Percentiles rank a stretch among this genome's conserved stretches.
phyloP scores from a whole-genome alignment of 53 echinoderm and acorn worm genomes.

The Astropecten irregularis region DNA sequence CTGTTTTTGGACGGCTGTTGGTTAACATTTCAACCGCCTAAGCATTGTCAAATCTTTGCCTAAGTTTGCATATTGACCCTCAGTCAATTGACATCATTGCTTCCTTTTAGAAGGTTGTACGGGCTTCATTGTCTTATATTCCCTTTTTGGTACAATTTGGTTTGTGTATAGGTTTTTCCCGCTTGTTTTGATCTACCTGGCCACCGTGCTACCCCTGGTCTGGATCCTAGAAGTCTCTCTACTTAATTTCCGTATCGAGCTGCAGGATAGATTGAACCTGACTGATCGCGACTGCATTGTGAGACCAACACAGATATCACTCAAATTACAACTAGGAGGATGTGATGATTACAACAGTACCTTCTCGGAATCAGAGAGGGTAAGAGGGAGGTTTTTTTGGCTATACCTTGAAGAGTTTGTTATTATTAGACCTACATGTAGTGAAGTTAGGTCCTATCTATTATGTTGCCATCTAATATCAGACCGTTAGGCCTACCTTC shows the following conservation, averaged over 20 bases:
- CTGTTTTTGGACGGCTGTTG: too few relatives aligned
- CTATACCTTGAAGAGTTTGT: too few relatives aligned
- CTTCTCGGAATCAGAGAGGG: neutral
- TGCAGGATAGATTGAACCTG: slow-evolving; percentile 38
- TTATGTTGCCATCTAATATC: too few relatives aligned
- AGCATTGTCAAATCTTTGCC: too few relatives aligned
- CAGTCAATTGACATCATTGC: too few relatives aligned
- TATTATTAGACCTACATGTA: too few relatives aligned
- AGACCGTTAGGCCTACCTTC: too few relatives aligned
- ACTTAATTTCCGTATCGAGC: slow-evolving; percentile 41
- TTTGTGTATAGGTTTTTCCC: slow-evolving; percentile 94
- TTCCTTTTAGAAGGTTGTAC: neutral
- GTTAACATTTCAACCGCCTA: too few relatives aligned
- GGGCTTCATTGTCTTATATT: neutral
- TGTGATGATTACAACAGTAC: neutral
- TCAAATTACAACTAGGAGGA: neutral
- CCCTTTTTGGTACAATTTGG: neutral
- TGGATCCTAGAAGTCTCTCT: slow-evolving; percentile 87
- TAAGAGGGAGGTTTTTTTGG: too few relatives aligned
- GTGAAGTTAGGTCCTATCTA: too few relatives aligned
- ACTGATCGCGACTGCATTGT: slow-evolving; percentile 24
- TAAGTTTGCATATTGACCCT: too few relatives aligned
- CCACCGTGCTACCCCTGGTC: slow-evolving; percentile 80
- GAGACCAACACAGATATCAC: neutral
- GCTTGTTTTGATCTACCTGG: slow-evolving; percentile 79